Base-by-base conservation (phyloP, 2,888 invertebrate genomes). In the Lucinisca nassula region DNA sequence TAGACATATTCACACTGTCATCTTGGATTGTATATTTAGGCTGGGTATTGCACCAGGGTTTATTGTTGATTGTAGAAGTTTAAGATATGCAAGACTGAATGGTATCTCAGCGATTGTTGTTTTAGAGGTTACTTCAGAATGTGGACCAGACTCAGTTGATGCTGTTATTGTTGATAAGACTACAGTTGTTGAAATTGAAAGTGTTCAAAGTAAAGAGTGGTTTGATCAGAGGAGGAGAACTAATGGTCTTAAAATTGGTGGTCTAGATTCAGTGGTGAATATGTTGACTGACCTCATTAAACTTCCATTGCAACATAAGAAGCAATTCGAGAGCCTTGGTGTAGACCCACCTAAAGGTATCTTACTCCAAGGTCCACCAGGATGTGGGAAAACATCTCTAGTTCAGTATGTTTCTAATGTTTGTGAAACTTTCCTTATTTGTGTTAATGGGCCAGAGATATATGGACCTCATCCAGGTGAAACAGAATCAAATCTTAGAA, bases 331-430 rank as follows among this genome's bases (percentile, higher is more conserved):
- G 40, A n/a, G 73, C 17, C 80, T 92, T 12, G 88, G 89, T n/a
- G 51, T 92, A 0, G 72, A 85, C 35, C 85, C 87, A 45, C 93
- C 94, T 0, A 81, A 85, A n/a, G 95, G 95, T 6, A 90, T 95
- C 21, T 80, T 95, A 24, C 86, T 95, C 4, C 84, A 92, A 73
- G 95, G 95, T 2, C 95, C 95, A 21, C 93, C 95, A 51, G 95
- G 95, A 0, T 94, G 94, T 88, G 95, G 95, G 0, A 95, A 95
- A 82, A 94, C 95, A 0, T 93, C 99, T 98, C 95, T 99, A 96
- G 79, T 99, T 98, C 94, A 98, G 96, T 96, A 93, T 96, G 96
- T 95, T 95, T 95, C 94, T 95, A 95, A 90, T 95, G 96, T 93
- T 49, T 95, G 96, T 90, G 92, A 93, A n/a, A 97, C 97, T 83